Evolutionary conservation across 2,888 invertebrate species (phyloP).

Genomic region (Agriopis leucophaearia): DNA sequence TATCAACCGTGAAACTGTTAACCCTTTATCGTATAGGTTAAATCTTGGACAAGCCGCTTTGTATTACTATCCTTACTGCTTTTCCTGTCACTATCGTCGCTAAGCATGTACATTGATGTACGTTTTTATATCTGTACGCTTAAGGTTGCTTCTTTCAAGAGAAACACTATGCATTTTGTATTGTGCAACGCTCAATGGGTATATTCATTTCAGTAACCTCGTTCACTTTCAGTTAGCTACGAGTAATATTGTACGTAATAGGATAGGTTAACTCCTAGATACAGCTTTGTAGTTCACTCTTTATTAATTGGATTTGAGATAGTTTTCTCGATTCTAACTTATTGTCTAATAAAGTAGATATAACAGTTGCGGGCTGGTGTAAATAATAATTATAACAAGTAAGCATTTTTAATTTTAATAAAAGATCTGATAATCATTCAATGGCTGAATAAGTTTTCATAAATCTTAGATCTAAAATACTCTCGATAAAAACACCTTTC

Average conservation of each 20-base stretch:
- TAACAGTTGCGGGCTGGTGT: no score
- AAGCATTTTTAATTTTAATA: no score
- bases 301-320: slow-evolving; percentile 2
- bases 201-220: slow-evolving; percentile 33
- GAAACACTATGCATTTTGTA: slow-evolving; percentile 17
- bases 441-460: no score
- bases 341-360: background rate
- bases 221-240: slow-evolving; percentile 13
- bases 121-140: slow-evolving; percentile 21
- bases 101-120: background rate
- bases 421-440: no score
- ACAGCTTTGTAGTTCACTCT: background rate
- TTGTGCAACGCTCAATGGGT: slow-evolving; percentile 18
- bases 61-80: background rate
- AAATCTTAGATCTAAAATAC: no score
- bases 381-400: no score
- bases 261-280: no score
- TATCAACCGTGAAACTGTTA: no score
- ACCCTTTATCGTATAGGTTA: no score
- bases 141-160: slow-evolving; percentile 25
- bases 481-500: no score
- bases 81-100: background rate
- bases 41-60: background rate
- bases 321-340: background rate
- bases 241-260: background rate